A percentile compares a stretch with the other conserved stretches of the same genome.
Conservation (phyloP, 2,113 vertebrate genomes). For the Gymnarchus niloticus region DNA sequence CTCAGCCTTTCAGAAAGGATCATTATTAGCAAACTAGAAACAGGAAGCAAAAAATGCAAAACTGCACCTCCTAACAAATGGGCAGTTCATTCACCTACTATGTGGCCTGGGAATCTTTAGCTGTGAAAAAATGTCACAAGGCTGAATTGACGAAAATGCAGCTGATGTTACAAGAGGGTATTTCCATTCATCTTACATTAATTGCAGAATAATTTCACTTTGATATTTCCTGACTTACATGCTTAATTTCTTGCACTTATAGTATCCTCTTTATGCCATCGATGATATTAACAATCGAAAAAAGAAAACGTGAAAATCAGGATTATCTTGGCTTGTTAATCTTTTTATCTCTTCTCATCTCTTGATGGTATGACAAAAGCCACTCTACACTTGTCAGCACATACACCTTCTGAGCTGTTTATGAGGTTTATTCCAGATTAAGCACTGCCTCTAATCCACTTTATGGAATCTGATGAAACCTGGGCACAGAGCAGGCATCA, state of each 20-base stretch:
- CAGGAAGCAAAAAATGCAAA: neutral
- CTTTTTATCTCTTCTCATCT: conserved; percentile 42
- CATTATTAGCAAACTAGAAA: neutral
- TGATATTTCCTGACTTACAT: neutral
- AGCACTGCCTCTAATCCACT: conserved; percentile 29
- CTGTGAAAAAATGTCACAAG: neutral
- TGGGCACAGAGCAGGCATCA: neutral
- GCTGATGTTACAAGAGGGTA: too few relatives aligned
- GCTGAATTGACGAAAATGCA: neutral
- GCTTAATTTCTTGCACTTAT: neutral
- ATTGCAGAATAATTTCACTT: neutral
- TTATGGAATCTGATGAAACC: conserved; percentile 40
- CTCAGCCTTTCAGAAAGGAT: neutral
- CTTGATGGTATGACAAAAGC: conserved; percentile 39
- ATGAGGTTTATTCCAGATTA: conserved; percentile 38
- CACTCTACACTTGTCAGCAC: conserved; percentile 21
- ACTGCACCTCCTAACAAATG: neutral
- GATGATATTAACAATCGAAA: conserved; percentile 10
- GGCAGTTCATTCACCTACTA: neutral
- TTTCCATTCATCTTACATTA: neutral
- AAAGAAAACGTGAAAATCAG: conserved; percentile 14
- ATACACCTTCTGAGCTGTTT: conserved; percentile 31
- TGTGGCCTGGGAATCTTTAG: neutral
- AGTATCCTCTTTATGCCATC: neutral
- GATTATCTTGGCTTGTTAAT: conserved; percentile 30